These are phyloP conservation scores for Phrynocephalus forsythii DNA, from an alignment of 2,797 vertebrate genomes.

Conservation along the genomic window DNA sequence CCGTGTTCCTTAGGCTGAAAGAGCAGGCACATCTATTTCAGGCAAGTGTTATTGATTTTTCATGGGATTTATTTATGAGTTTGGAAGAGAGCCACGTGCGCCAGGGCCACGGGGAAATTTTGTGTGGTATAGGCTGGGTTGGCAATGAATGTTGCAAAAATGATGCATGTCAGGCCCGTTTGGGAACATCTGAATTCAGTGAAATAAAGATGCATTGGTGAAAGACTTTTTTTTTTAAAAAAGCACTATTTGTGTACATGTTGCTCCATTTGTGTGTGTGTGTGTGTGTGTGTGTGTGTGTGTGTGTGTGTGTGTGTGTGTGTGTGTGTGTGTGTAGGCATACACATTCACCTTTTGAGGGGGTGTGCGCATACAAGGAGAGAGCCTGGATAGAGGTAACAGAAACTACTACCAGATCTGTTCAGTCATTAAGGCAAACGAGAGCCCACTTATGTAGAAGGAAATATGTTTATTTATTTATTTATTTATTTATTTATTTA, in stretches of 20 bases:
- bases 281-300: neutral
- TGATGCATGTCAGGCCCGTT: neutral
- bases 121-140: neutral
- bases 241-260: neutral
- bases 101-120: neutral
- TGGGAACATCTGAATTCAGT: neutral
- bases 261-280: neutral
- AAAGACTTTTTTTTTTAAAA: too few relatives aligned
- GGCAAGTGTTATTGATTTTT: slow-evolving; percentile 8
- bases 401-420: too few relatives aligned
- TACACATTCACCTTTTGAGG: too few relatives aligned
- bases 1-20: slow-evolving; percentile 10
- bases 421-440: too few relatives aligned
- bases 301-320: neutral
- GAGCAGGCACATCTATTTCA: slow-evolving; percentile 10
- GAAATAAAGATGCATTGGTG: neutral
- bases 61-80: slow-evolving; percentile 13
- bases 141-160: neutral
- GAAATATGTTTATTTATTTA: too few relatives aligned
- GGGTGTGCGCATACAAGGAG: too few relatives aligned
- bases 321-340: neutral
- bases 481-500: too few relatives aligned
- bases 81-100: neutral
- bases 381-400: too few relatives aligned
- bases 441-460: too few relatives aligned